These are phyloP conservation scores for Odontothrips loti DNA, from an alignment of 2,888 invertebrate species.

Conservation along the genomic window DNA sequence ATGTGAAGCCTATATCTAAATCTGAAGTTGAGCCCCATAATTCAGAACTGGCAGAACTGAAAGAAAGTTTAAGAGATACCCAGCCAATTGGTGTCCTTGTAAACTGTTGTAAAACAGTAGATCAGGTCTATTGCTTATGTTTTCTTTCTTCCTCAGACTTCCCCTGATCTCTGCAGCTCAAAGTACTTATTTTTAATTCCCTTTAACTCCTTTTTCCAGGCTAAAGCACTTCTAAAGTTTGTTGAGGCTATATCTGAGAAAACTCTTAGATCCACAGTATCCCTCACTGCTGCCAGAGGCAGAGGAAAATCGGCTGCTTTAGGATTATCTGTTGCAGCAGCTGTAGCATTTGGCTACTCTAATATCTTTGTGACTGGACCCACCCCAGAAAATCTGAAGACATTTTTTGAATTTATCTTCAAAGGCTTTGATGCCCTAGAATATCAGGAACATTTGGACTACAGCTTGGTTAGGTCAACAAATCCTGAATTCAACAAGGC, in stretches of 20 bases:
- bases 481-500: conserved; percentile 97
- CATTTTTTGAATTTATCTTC: conserved; percentile 93
- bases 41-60: conserved; percentile 65
- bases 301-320: conserved; percentile 97
- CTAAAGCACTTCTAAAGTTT: conserved; percentile 84
- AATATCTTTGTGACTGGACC: conserved; percentile 98
- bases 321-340: conserved; percentile 84
- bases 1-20: conserved; percentile 67
- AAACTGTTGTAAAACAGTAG: conserved; percentile 84
- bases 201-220: conserved; percentile 48
- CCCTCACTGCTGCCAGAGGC: conserved; percentile 92
- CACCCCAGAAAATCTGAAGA: conserved; percentile 95
- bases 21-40: conserved; percentile 51
- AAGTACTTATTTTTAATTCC: not conserved
- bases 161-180: too few relatives aligned
- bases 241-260: conserved; percentile 95
- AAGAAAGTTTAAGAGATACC: conserved; percentile 79
- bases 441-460: conserved; percentile 94
- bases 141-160: conserved; percentile 27
- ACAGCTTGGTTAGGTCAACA: conserved; percentile 88
- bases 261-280: conserved; percentile 79
- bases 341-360: conserved; percentile 78
- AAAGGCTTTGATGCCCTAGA: conserved; percentile 92
- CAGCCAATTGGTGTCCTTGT: conserved; percentile 88
- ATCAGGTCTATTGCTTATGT: conserved; percentile 59